These are phyloP conservation scores for Triops cancriformis DNA, from an alignment of 1,140 invertebrate species.

Conservation along the genomic window DNA sequence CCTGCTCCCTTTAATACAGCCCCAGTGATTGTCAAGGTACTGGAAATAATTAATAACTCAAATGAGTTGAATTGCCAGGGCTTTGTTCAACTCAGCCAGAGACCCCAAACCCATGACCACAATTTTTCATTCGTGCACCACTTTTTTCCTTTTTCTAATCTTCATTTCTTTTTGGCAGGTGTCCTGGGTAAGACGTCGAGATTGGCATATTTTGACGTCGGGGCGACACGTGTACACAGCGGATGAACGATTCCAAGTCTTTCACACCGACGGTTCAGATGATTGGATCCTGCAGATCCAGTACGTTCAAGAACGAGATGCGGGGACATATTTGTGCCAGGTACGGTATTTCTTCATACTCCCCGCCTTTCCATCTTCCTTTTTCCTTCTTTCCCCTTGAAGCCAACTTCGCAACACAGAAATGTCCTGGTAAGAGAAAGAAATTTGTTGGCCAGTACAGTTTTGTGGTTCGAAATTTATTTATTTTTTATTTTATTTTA, in stretches of 20 bases:
- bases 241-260: slow-evolving; percentile 64
- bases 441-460: neutral
- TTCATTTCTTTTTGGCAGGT: slow-evolving; percentile 49
- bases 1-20: no score
- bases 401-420: neutral
- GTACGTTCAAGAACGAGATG: slow-evolving; percentile 74
- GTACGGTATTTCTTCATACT: slow-evolving; percentile 33
- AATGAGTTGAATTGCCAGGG: no score
- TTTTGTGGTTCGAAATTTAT: neutral
- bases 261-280: slow-evolving; percentile 41
- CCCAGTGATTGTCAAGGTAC: no score
- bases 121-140: no score
- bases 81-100: no score
- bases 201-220: slow-evolving; percentile 78
- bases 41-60: no score
- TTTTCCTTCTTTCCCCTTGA: neutral
- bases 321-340: slow-evolving; percentile 66
- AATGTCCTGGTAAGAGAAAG: neutral
- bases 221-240: slow-evolving; percentile 83
- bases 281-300: slow-evolving; percentile 85
- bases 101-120: no score
- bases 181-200: slow-evolving; percentile 77
- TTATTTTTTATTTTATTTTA: no score
- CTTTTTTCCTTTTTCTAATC: neutral
- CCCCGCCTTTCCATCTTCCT: neutral